Base-by-base conservation (phyloP, 2,797 vertebrate genomes). In the Falco novaeseelandiae region DNA sequence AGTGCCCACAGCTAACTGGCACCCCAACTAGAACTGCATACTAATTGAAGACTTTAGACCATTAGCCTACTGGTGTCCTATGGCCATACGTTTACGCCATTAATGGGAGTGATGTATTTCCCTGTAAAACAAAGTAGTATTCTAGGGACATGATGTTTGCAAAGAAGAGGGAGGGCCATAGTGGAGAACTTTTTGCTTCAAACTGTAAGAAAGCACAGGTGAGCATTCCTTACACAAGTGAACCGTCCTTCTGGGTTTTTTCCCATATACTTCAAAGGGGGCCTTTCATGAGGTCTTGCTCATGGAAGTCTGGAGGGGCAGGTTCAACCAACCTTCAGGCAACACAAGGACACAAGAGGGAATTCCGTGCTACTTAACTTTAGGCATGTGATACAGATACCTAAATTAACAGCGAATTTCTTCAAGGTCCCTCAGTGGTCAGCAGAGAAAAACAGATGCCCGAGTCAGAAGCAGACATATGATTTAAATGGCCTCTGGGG, bases 11-110 rank as follows among this genome's bases (percentile, higher is more conserved):
- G 27, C 21, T 44, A 86, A 0, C 11, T 12, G 19, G 8, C 49
- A 36, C 49, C 57, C 55, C 4, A 0, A 8, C 22, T 46, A 52
- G 49, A 83, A 48, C 44, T 59, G 44, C n/a, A 4, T 17, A 38
- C 9, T 40, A 29, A 62, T 3, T 30, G 58, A 62, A 55, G 51
- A 40, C 48, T 55, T 0, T 0, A 27, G 23, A 48, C 13, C 3
- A 1, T 59, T 32, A 49, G 30, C 12, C 40, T 36, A 19, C 40
- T 48, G 17, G 13, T 57, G 5, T 46, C 17, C 14, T 29, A 12
- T 3, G 8, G 38, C 9, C 27, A 34, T 4, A 38, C 6, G 20
- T 27, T 63, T 59, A 74, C 44, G 48, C n/a, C 49, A 54, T 30
- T 65, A 14, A 23, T 36, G 14, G 26, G 58, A 76, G n/a, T 44